Evolutionary conservation across 2,797 vertebrate genomes (phyloP).

Genomic region (Huso huso): DNA sequence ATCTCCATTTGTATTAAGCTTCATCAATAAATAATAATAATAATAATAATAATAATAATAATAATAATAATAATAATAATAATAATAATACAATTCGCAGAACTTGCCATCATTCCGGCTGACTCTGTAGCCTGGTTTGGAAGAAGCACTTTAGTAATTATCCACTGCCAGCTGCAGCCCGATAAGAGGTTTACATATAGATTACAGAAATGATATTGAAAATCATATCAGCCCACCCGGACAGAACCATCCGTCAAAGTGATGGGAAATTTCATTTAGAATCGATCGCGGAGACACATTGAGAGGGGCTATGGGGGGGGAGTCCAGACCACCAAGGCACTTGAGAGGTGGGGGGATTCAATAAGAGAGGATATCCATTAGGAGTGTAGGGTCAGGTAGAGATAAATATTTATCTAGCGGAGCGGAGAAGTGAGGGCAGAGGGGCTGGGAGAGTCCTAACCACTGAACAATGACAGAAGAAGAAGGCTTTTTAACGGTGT

Average conservation of each 20-base stretch:
- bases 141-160: constrained; percentile 3
- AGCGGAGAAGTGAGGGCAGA: too few relatives aligned
- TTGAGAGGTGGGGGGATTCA: background rate
- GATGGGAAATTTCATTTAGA: constrained; percentile 13
- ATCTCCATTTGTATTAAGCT: too few relatives aligned
- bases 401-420: too few relatives aligned
- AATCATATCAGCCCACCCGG: constrained; percentile 15
- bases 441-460: too few relatives aligned
- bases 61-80: too few relatives aligned
- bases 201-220: constrained; percentile 16
- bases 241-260: constrained; percentile 7
- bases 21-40: too few relatives aligned
- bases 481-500: too few relatives aligned
- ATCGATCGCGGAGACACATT: constrained; percentile 38
- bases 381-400: too few relatives aligned
- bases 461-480: too few relatives aligned
- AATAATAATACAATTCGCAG: constrained; percentile 3
- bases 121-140: constrained; percentile 5
- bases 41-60: too few relatives aligned
- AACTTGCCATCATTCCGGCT: background rate
- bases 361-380: too few relatives aligned
- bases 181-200: constrained; percentile 17
- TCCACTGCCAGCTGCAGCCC: constrained; percentile 8
- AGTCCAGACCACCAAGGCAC: background rate
- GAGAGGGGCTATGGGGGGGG: constrained; percentile 5